Conservation (phyloP, 2,113 vertebrate genomes). For the Hypanus sabinus region DNA sequence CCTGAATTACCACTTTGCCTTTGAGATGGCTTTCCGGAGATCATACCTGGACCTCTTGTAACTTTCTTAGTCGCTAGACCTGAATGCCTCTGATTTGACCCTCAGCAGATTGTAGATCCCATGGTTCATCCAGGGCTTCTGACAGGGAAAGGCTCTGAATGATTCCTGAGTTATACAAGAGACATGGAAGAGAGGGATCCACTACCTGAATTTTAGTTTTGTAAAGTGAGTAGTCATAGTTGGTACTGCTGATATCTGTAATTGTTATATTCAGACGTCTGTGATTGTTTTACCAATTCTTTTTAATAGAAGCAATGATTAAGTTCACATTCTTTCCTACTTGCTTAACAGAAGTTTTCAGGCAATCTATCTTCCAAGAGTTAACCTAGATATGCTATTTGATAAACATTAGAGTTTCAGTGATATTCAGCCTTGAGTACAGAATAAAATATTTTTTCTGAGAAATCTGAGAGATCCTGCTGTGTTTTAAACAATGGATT, state of each 20-base stretch:
- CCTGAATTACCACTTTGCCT: too few species aligned
- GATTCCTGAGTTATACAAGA: background rate
- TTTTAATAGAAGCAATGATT: background rate
- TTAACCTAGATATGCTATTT: background rate
- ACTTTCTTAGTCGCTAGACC: too few species aligned
- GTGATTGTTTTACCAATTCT: background rate
- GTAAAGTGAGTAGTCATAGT: background rate
- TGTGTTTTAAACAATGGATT: too few species aligned
- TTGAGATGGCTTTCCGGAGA: too few species aligned
- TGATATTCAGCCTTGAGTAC: background rate
- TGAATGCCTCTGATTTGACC: too few species aligned
- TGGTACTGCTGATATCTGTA: background rate
- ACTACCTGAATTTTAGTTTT: background rate
- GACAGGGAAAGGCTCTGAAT: too few species aligned
- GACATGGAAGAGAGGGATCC: background rate
- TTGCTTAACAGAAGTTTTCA: background rate
- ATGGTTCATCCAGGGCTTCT: too few species aligned
- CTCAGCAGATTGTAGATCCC: too few species aligned
- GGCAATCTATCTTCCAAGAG: background rate
- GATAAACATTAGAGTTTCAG: background rate
- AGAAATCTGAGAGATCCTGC: background rate
- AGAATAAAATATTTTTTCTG: background rate
- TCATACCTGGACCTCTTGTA: too few species aligned
- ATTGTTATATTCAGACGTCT: background rate
- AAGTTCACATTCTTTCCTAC: background rate